Percentiles rank a stretch among this genome's conserved stretches.
phyloP scores from a whole-genome alignment of 1,140 invertebrate genomes.

The Drosophila quadrilineata region DNA sequence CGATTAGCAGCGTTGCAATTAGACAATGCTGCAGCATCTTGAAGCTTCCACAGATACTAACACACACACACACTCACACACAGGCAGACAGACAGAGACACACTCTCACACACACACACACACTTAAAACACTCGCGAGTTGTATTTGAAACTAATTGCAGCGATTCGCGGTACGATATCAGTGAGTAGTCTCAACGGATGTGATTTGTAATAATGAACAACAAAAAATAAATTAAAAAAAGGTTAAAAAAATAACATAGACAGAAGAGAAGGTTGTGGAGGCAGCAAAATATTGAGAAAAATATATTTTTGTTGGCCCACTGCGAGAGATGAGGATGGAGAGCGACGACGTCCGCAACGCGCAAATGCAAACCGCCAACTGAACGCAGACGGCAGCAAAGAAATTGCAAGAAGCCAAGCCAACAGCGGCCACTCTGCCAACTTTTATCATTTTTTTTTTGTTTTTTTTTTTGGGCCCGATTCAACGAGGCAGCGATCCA shows the following conservation, averaged over 20 bases:
- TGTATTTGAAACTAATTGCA: too few relatives aligned
- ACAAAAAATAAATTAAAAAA: too few relatives aligned
- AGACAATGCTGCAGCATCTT: slow-evolving; percentile 65
- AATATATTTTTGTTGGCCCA: not conserved
- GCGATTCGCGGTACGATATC: too few relatives aligned
- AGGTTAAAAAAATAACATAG: too few relatives aligned
- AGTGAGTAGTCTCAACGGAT: too few relatives aligned
- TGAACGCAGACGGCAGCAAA: slow-evolving; percentile 55
- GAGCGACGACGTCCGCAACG: slow-evolving; percentile 60
- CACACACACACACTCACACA: slow-evolving; percentile 9
- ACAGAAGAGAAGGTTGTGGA: not conserved
- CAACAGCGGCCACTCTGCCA: slow-evolving; percentile 6
- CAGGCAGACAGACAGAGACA: not conserved
- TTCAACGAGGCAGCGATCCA: slow-evolving; percentile 9
- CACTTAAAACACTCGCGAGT: too few relatives aligned
- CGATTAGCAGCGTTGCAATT: slow-evolving; percentile 44
- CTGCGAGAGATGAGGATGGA: slow-evolving; percentile 10
- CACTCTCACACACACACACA: not conserved
- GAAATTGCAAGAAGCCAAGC: slow-evolving; percentile 74
- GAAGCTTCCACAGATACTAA: slow-evolving; percentile 10
- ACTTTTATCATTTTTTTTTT: too few relatives aligned
- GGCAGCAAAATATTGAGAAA: not conserved
- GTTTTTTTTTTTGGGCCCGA: too few relatives aligned
- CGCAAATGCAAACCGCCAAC: slow-evolving; percentile 76
- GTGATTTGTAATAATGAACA: too few relatives aligned